Evolutionary conservation across 2,113 vertebrate species (phyloP), one percentile per base, ranked within the genome.

Genomic region (Pangasianodon hypophthalmus): DNA sequence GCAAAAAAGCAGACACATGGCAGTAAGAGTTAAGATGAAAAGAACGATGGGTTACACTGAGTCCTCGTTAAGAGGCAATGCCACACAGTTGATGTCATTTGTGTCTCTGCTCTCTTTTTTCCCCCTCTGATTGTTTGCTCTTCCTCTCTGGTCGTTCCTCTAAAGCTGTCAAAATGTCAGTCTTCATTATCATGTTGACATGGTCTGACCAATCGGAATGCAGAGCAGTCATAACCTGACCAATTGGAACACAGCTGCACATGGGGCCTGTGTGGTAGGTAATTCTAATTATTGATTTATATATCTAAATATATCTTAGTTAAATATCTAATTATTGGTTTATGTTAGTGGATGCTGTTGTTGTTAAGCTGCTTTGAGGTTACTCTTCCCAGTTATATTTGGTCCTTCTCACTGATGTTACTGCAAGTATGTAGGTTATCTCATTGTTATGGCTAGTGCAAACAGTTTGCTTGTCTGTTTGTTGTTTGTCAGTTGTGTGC

Each of bases 21-120:
- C 21, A 79, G 44, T 56, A n/a, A 41, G 10, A 71, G n/a, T 85
- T 88, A 87, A 80, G 48, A 90, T 85, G 77, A 90, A 85, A 62
- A 88, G 54, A 62, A 54, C 29, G 37, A 48, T 88, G n/a, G 26
- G 77, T 87, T 41, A 48, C 41, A 21, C 52, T 32, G 26, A 90
- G 86, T 48, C 69, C 41, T 90, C 52, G 73, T 87, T 73, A 50
- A 44, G 37, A 83, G 58, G 21, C 75, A 54, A 73, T 83, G 64
- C 88, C 56, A 67, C 50, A 56, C 69, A 84, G 56, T 41, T 85
- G 29, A 85, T 71, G 46, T 5, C 21, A 48, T 58, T 32, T 50
- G 29, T 19, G 50, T 85, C 52, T 86, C 41, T 83, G 67, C 44
- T 58, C 62, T 13, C 29, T 46, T 48, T 77, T 46, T 26, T 3